Evolutionary conservation across 2,888 invertebrate species (phyloP).

Genomic region (Volucella inanis): DNA sequence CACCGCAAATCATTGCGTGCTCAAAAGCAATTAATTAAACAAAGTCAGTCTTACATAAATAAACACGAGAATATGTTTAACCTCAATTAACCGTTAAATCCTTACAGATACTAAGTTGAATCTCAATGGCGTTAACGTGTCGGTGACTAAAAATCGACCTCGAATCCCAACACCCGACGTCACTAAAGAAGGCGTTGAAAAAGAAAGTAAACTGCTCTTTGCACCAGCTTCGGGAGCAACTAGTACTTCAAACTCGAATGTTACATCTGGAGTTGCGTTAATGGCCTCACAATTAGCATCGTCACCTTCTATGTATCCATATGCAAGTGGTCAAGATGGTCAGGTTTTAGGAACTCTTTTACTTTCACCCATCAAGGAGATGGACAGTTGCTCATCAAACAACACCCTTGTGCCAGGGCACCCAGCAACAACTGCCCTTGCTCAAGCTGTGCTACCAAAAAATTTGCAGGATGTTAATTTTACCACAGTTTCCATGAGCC

Average conservation of each 20-base stretch:
- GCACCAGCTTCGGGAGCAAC: slow-evolving; percentile 77
- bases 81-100: not conserved
- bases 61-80: slow-evolving; percentile 6
- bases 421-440: slow-evolving; percentile 90
- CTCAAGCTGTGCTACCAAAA: slow-evolving; percentile 88
- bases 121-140: slow-evolving; percentile 86
- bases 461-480: slow-evolving; percentile 77
- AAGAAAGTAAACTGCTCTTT: slow-evolving; percentile 86
- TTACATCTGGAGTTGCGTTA: slow-evolving; percentile 86
- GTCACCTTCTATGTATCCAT: slow-evolving; percentile 83
- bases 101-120: slow-evolving; percentile 64
- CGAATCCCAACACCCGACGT: slow-evolving; percentile 95
- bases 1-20: slow-evolving; percentile 88
- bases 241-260: slow-evolving; percentile 82
- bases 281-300: slow-evolving; percentile 87
- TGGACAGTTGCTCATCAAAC: slow-evolving; percentile 90
- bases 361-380: slow-evolving; percentile 92
- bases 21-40: slow-evolving; percentile 85
- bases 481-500: slow-evolving; percentile 56
- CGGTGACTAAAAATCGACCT: slow-evolving; percentile 88
- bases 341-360: slow-evolving; percentile 90
- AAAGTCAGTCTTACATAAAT: slow-evolving; percentile 84
- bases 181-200: slow-evolving; percentile 90
- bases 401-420: slow-evolving; percentile 89
- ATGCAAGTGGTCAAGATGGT: slow-evolving; percentile 85